Conservation (phyloP, 2,888 invertebrate species). For the Blastobasis adustella region DNA sequence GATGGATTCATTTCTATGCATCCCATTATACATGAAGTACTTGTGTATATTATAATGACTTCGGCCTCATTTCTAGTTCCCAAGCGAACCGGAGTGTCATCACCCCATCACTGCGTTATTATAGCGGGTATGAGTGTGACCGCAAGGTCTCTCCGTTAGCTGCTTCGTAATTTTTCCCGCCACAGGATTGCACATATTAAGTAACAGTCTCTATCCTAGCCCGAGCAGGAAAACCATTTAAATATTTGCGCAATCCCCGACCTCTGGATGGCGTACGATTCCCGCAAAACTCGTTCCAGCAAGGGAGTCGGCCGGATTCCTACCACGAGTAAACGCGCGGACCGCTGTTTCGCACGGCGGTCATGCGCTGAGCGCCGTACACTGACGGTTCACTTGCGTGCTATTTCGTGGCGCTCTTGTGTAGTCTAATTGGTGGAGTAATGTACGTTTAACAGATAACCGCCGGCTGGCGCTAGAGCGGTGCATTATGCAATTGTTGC, state of each 20-base stretch:
- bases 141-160: constrained; percentile 1
- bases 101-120: background rate
- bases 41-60: background rate
- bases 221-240: constrained; percentile 53
- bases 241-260: constrained; percentile 61
- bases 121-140: background rate
- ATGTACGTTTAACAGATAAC: constrained; percentile 21
- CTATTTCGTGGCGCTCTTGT: background rate
- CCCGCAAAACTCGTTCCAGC: constrained; percentile 57
- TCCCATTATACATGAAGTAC: too few species aligned
- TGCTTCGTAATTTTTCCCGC: constrained; percentile 4
- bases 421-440: constrained; percentile 12
- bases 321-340: constrained; percentile 4
- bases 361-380: constrained; percentile 17
- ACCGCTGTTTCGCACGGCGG: constrained; percentile 4
- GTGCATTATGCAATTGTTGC: constrained; percentile 52
- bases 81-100: background rate
- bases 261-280: constrained; percentile 48
- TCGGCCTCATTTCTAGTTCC: background rate
- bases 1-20: background rate
- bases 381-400: constrained; percentile 12
- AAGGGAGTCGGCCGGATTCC: constrained; percentile 25
- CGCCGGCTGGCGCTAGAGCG: constrained; percentile 18
- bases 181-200: constrained; percentile 19
- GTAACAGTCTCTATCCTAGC: constrained; percentile 23